Evolutionary conservation across 2,113 vertebrate species (phyloP).

Genomic region (Aegithalos caudatus): DNA sequence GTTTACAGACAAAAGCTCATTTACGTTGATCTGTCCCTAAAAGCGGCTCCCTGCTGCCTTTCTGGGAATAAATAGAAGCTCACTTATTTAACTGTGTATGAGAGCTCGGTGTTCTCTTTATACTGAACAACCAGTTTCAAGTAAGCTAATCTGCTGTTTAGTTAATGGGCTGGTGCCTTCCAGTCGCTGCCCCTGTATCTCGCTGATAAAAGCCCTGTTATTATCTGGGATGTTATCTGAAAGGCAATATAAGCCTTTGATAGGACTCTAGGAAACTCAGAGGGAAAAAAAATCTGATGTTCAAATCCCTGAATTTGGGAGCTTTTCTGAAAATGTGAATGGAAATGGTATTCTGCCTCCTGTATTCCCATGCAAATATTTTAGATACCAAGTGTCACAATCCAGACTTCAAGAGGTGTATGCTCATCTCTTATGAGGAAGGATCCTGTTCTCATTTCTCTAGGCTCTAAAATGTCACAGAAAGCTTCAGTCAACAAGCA

Average conservation of each 20-base stretch:
- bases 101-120: neutral
- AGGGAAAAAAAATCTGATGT: neutral
- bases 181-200: neutral
- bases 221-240: neutral
- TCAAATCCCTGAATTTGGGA: neutral
- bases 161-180: neutral
- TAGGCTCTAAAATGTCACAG: neutral
- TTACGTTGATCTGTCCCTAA: neutral
- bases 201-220: neutral
- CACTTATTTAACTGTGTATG: neutral
- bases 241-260: neutral
- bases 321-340: neutral
- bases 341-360: neutral
- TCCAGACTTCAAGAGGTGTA: neutral
- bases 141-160: slow-evolving; percentile 5
- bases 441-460: neutral
- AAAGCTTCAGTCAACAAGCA: neutral
- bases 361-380: neutral
- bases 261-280: neutral
- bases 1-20: neutral
- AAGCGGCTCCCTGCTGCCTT: neutral
- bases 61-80: neutral
- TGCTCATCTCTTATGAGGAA: neutral
- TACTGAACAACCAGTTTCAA: neutral
- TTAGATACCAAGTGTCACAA: neutral